phyloP scores from a whole-genome alignment of 2,797 vertebrate species.

The Hylomyscus alleni region DNA sequence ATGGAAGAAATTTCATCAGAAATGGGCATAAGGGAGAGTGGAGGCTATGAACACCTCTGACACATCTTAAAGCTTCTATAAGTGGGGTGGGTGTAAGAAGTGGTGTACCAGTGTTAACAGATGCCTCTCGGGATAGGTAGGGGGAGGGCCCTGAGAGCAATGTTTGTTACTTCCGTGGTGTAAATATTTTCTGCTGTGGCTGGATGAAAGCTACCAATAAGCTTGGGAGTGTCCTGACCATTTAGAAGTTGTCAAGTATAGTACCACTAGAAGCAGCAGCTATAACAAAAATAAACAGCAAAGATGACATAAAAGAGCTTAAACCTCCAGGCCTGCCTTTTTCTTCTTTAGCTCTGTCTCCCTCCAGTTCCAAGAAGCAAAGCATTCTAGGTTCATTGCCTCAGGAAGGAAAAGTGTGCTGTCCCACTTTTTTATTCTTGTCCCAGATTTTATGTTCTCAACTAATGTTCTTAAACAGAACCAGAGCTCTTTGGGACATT shows the following conservation, averaged over 20 bases:
- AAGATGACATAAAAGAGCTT: background rate
- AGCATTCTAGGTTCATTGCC: background rate
- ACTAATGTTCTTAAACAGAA: constrained; percentile 11
- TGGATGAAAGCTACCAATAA: background rate
- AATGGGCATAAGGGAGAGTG: background rate
- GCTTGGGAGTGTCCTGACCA: background rate
- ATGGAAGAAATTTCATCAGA: background rate
- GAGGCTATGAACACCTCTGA: background rate
- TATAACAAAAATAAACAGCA: background rate
- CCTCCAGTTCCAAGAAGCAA: background rate
- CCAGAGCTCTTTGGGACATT: constrained; percentile 53
- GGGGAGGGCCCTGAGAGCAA: background rate
- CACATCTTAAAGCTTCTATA: background rate
- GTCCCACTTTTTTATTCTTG: background rate
- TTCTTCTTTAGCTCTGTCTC: background rate
- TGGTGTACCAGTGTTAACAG: background rate
- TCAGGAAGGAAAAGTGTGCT: background rate
- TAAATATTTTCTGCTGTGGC: background rate
- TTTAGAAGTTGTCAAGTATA: background rate
- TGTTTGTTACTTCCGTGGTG: background rate
- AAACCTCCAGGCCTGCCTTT: background rate
- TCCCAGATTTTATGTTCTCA: constrained; percentile 55
- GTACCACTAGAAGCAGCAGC: background rate
- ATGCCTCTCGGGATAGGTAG: background rate
- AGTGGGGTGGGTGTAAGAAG: background rate